A percentile compares a stretch with the other conserved stretches of the same genome.
Conservation (phyloP, 2,797 vertebrate species). For the Arrhamphus sclerolepis region DNA sequence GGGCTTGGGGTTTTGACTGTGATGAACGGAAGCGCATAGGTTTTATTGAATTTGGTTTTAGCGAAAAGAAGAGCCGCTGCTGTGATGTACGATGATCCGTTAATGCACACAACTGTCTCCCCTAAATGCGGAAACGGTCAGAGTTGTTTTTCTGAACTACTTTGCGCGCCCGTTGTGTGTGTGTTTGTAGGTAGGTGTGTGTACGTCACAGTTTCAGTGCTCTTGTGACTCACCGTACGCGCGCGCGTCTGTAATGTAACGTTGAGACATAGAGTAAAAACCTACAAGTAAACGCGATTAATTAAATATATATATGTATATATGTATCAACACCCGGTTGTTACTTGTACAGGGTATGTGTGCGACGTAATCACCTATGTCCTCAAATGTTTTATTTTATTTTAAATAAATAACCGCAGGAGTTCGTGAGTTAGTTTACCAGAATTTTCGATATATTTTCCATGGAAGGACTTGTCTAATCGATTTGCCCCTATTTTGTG, state of each 20-base stretch:
- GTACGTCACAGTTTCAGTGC: slow-evolving; percentile 48
- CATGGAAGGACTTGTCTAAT: neutral
- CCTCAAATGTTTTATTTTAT: no score
- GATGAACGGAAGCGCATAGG: slow-evolving; percentile 27
- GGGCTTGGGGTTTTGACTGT: slow-evolving; percentile 35
- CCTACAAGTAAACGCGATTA: slow-evolving; percentile 22
- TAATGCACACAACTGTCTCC: slow-evolving; percentile 1
- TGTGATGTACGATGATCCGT: neutral
- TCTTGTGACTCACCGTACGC: slow-evolving; percentile 48
- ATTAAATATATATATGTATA: slow-evolving; percentile 22
- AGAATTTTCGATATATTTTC: neutral
- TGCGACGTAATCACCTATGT: neutral
- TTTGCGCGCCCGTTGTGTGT: slow-evolving; percentile 61
- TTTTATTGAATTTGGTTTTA: no score
- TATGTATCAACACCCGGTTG: no score
- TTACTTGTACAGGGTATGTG: neutral
- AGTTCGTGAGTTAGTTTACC: neutral
- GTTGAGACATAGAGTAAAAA: slow-evolving; percentile 13
- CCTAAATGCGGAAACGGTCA: slow-evolving; percentile 57
- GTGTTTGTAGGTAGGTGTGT: slow-evolving; percentile 22
- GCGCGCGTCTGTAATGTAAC: slow-evolving; percentile 16
- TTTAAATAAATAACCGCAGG: no score
- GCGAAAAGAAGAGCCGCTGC: neutral
- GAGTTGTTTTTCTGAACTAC: slow-evolving; percentile 67
- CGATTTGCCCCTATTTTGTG: slow-evolving; percentile 45